phyloP scores from a whole-genome alignment of 2,888 invertebrate species.

The Andrena minutula region DNA sequence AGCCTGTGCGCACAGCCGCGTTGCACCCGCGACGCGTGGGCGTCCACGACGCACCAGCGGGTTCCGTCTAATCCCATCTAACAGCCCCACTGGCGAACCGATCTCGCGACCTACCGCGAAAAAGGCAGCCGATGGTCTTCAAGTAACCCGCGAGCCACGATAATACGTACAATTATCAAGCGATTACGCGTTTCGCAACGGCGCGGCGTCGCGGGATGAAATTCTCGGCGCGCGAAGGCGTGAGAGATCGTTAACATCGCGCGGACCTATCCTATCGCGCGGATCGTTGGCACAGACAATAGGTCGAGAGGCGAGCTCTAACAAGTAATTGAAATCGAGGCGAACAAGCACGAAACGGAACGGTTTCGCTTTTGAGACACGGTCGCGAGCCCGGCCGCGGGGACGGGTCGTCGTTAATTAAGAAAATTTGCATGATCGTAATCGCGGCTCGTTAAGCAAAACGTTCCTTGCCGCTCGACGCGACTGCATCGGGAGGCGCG shows the following conservation, averaged over 20 bases:
- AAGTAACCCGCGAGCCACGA: neutral
- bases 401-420: constrained; percentile 66
- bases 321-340: constrained; percentile 46
- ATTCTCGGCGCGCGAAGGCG: constrained; percentile 39
- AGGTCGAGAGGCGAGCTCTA: constrained; percentile 36
- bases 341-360: constrained; percentile 35
- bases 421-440: constrained; percentile 72
- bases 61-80: constrained; percentile 19
- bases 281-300: constrained; percentile 42
- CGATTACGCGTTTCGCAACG: constrained; percentile 29
- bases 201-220: constrained; percentile 10
- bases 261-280: constrained; percentile 11
- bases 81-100: no score
- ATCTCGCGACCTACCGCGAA: neutral
- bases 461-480: constrained; percentile 32
- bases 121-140: constrained; percentile 8
- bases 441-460: constrained; percentile 67
- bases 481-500: constrained; percentile 3
- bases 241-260: constrained; percentile 50
- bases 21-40: neutral
- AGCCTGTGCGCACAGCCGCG: constrained; percentile 19
- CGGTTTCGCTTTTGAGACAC: constrained; percentile 60
- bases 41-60: constrained; percentile 4
- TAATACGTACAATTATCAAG: constrained; percentile 26
- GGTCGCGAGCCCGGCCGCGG: constrained; percentile 7